These are phyloP conservation scores for Tringa solitaria DNA, from an alignment of 2,113 vertebrate species.

Conservation along the genomic window DNA sequence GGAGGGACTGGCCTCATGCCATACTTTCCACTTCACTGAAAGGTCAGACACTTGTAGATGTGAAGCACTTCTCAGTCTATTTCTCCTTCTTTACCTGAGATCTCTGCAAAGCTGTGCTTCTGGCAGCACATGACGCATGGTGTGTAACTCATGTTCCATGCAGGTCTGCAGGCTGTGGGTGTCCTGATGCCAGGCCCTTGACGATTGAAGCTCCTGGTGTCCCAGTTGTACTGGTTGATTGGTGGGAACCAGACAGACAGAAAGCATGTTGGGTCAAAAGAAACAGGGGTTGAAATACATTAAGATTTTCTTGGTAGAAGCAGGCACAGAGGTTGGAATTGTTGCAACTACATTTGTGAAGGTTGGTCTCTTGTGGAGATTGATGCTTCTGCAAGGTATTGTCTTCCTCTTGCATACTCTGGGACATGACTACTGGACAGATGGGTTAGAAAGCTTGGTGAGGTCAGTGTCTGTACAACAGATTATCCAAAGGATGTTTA, in stretches of 20 bases:
- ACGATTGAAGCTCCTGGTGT: background rate
- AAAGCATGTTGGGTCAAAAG: background rate
- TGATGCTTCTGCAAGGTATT: background rate
- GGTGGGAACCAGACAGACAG: background rate
- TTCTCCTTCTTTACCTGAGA: background rate
- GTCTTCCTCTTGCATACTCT: background rate
- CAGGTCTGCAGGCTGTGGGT: background rate
- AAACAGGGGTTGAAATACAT: background rate
- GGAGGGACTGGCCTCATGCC: background rate
- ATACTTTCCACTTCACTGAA: background rate
- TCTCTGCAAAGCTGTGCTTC: background rate
- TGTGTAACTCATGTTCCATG: background rate
- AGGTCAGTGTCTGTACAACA: background rate
- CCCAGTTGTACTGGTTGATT: background rate
- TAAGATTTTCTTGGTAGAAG: background rate
- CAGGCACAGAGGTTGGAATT: background rate
- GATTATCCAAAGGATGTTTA: background rate
- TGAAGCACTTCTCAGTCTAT: background rate
- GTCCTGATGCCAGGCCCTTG: background rate
- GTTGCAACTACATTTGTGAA: accelerated
- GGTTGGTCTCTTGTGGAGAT: background rate
- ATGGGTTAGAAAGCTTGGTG: background rate
- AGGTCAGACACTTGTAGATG: background rate
- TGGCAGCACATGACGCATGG: accelerated
- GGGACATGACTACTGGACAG: background rate